Evolutionary conservation across 2,113 vertebrate genomes (phyloP).

Genomic region (Guaruba guarouba): DNA sequence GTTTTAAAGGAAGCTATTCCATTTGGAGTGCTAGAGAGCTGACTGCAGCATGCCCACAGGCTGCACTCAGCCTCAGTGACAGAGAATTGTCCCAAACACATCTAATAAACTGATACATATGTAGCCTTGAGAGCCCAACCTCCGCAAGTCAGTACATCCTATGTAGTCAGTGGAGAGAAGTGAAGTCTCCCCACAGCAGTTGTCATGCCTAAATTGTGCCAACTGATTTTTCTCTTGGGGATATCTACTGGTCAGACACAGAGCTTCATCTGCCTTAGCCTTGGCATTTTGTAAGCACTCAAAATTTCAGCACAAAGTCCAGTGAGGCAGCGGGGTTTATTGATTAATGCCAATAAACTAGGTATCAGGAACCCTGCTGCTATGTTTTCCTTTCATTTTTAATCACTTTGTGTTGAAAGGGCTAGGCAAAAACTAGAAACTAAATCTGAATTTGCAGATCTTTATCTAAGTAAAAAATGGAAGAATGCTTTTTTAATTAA

Average conservation of each 20-base stretch:
- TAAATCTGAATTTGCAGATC: neutral
- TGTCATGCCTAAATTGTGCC: neutral
- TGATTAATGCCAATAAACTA: neutral
- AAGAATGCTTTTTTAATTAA: neutral
- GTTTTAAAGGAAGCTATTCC: neutral
- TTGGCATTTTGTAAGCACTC: neutral
- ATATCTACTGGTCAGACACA: neutral
- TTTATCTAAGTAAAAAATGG: neutral
- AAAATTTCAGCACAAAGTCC: neutral
- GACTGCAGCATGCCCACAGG: neutral
- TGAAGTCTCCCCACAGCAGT: neutral
- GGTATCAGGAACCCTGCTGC: neutral
- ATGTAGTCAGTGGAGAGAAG: neutral
- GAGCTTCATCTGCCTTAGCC: neutral
- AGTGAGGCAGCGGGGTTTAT: neutral
- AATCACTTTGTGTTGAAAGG: neutral
- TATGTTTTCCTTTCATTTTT: neutral
- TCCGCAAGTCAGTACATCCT: neutral
- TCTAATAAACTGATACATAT: neutral
- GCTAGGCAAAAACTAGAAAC: neutral
- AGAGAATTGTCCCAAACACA: neutral
- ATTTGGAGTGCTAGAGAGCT: neutral
- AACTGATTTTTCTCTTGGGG: neutral
- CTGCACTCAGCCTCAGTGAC: neutral
- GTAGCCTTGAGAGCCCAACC: neutral